Conservation (phyloP, 2,888 invertebrate species). For the Diabrotica balteata region DNA sequence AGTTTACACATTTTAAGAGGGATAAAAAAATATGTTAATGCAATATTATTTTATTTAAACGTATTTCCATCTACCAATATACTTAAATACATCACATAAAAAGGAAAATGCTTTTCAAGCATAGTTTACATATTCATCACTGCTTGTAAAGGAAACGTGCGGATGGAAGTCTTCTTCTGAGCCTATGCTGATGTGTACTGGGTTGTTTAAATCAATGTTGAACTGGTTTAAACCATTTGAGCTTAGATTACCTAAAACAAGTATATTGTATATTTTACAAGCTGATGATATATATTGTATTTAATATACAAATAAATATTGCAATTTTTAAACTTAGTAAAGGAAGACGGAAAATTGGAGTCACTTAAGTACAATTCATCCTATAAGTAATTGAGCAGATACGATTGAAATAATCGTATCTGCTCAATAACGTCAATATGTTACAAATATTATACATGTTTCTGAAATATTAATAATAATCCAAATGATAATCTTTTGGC, state of each 20-base stretch:
- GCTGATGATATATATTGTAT: no score
- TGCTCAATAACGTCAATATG: no score
- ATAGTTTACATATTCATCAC: slow-evolving; percentile 39
- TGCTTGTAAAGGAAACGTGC: slow-evolving; percentile 35
- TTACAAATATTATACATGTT: no score
- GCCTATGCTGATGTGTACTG: slow-evolving; percentile 58
- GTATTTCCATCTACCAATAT: slow-evolving; percentile 9
- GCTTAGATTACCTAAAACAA: slow-evolving; percentile 30
- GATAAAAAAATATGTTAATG: not conserved
- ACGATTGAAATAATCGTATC: no score
- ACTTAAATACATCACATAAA: slow-evolving; percentile 33
- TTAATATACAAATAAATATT: no score
- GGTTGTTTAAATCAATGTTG: slow-evolving; percentile 59
- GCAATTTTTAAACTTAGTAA: no score
- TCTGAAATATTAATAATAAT: no score
- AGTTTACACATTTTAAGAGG: no score
- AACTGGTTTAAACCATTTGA: slow-evolving; percentile 40
- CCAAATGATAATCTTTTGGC: no score
- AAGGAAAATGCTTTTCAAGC: slow-evolving; percentile 13
- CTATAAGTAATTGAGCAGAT: no score
- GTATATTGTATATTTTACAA: not conserved
- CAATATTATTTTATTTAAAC: slow-evolving; percentile 6
- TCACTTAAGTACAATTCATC: no score
- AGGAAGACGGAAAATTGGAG: no score
- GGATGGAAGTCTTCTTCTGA: slow-evolving; percentile 37